A percentile compares a stretch with the other conserved stretches of the same genome.
Conservation (phyloP, 2,797 vertebrate species). For the Syngnathus rostellatus region DNA sequence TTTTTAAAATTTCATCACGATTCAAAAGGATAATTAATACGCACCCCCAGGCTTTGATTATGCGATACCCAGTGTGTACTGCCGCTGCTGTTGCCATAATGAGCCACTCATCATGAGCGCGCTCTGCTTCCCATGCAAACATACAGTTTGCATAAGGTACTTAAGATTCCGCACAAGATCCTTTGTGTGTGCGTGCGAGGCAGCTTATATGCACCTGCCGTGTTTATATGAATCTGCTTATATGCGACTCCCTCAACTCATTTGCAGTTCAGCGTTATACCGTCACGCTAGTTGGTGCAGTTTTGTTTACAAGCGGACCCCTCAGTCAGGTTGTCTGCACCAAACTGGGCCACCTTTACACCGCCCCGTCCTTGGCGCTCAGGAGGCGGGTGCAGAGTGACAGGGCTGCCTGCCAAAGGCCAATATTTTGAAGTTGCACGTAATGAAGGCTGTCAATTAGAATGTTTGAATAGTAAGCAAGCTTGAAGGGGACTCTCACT, state of each 20-base stretch:
- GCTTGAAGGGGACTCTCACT: conserved; percentile 19
- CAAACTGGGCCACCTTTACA: conserved; percentile 58
- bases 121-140: conserved; percentile 77
- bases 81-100: conserved; percentile 89
- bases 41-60: conserved; percentile 99
- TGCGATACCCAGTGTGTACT: conserved; percentile 86
- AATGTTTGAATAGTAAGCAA: conserved; percentile 60
- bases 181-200: conserved; percentile 16
- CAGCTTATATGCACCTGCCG: conserved; percentile 23
- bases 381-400: conserved; percentile 65
- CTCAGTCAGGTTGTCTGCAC: conserved; percentile 72
- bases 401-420: conserved; percentile 50
- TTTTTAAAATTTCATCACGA: conserved; percentile 99
- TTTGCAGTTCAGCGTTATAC: conserved; percentile 78
- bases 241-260: conserved; percentile 70
- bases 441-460: conserved; percentile 74
- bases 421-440: conserved; percentile 60
- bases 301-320: conserved; percentile 83
- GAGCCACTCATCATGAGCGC: conserved; percentile 84
- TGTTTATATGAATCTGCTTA: conserved; percentile 19
- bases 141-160: conserved; percentile 87
- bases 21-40: conserved; percentile 99
- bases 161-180: conserved; percentile 82
- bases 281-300: conserved; percentile 73
- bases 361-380: conserved; percentile 18